A percentile compares a stretch with the other conserved stretches of the same genome.
Conservation (phyloP, 2,888 invertebrate genomes). For the Andrena bucephala region DNA sequence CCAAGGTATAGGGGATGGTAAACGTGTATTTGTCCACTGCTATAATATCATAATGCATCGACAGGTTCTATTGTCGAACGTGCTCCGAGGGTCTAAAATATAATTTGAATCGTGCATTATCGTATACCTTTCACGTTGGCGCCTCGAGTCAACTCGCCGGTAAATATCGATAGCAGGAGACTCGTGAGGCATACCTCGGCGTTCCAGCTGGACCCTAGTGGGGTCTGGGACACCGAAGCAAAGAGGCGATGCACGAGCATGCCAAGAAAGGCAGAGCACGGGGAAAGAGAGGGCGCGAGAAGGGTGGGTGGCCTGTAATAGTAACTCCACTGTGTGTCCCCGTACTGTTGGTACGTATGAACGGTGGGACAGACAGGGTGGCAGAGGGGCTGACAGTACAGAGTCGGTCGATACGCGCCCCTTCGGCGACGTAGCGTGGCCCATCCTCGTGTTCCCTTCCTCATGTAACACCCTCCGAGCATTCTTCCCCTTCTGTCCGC, state of each 20-base stretch:
- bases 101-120: background rate
- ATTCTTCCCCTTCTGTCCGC: constrained; percentile 48
- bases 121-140: background rate
- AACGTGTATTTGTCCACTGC: too few relatives aligned
- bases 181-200: background rate
- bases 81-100: too few relatives aligned
- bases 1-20: background rate
- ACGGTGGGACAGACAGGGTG: constrained; percentile 64
- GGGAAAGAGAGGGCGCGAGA: constrained; percentile 24
- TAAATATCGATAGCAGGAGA: constrained; percentile 7
- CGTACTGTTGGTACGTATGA: constrained; percentile 70
- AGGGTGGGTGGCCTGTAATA: constrained; percentile 58
- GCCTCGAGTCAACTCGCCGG: constrained; percentile 2
- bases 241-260: constrained; percentile 43
- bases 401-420: constrained; percentile 78
- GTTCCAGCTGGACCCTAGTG: constrained; percentile 23
- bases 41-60: too few relatives aligned
- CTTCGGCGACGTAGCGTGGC: constrained; percentile 72
- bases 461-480: constrained; percentile 43
- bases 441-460: constrained; percentile 51
- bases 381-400: constrained; percentile 65
- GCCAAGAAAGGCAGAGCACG: constrained; percentile 26
- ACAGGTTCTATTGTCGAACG: too few relatives aligned
- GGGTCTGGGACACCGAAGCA: constrained; percentile 27
- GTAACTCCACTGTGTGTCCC: constrained; percentile 64